Evolutionary conservation across 1,140 invertebrate species (phyloP), one percentile per base, ranked within the genome.

Genomic region (Platyscapa corneri): DNA sequence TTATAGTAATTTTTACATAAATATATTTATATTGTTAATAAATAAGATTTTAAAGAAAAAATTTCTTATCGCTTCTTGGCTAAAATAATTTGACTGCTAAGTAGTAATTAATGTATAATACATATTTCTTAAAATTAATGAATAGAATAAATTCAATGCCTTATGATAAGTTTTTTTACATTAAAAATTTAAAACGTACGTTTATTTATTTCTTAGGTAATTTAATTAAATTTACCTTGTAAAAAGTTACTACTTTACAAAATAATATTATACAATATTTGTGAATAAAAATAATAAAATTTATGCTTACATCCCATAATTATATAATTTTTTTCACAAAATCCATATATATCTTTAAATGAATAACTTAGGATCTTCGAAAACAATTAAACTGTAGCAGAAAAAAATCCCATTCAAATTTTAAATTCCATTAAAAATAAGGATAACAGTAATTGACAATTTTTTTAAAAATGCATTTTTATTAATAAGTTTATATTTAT

Each of bases 401-500:
- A 23, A 16, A 74, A 6, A 74, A 39, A 53, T 76, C n/a, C 18
- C 18, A 42, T 42, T 10, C 14, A 42, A 74, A 74, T n/a, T n/a
- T n/a, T n/a, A n/a, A n/a, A n/a, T 46, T 46, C 42, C 6, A 46
- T 18, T 77, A 37, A 34, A 53, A 77, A 34, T 78, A 78, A 34
- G 60, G n/a, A 65, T 32, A 30, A 12, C 14, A 78, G 53, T 37
- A 39, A 67, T 46, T 67, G 14, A 46, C 37, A 67, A 16, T n/a
- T 42, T 46, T 67, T n/a, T n/a, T n/a, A n/a, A n/a, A n/a, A 80
- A 56, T 83, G 37, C 39, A 82, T 72, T 74, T 83, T 84, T 79
- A 72, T 80, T 80, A 72, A 74, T 79, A 85, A 85, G 67, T 60
- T 85, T 85, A 85, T 84, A 80, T 84, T 84, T 84, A 80, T 78